Percentiles rank a stretch among this genome's conserved stretches.
phyloP scores from a whole-genome alignment of 2,113 vertebrate genomes.

The Zapornia atra region DNA sequence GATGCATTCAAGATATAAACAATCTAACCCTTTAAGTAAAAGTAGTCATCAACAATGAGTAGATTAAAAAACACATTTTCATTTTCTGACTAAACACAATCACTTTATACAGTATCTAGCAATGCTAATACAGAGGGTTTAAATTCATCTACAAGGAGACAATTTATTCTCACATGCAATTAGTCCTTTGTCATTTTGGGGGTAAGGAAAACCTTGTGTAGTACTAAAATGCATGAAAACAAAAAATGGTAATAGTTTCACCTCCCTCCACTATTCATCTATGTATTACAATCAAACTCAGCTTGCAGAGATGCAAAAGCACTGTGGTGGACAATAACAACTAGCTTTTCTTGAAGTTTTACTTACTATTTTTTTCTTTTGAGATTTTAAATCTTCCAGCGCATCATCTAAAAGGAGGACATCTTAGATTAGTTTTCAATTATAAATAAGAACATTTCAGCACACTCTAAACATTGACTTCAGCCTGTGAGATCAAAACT shows the following conservation, averaged over 20 bases:
- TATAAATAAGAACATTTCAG: neutral
- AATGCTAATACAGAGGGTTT: neutral
- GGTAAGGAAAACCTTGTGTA: neutral
- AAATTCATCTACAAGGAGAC: neutral
- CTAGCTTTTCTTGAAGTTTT: neutral
- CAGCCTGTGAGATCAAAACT: accelerated
- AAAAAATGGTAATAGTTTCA: neutral
- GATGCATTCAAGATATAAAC: neutral
- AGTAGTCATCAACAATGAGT: neutral
- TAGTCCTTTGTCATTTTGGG: neutral
- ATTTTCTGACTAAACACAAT: neutral
- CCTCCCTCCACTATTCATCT: neutral
- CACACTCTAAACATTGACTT: neutral
- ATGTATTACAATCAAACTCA: neutral
- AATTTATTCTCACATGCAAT: neutral
- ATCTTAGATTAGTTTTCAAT: constrained; percentile 37
- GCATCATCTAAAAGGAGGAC: constrained; percentile 87
- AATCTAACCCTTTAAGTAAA: neutral
- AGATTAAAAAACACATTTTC: neutral
- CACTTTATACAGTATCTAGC: neutral
- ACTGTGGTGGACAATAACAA: neutral
- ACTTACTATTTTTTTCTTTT: constrained; percentile 98
- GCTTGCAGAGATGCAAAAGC: neutral
- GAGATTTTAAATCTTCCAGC: constrained; percentile 88
- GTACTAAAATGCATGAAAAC: neutral